Base-by-base conservation (phyloP, 2,888 invertebrate genomes). In the Pharmacophagus antenor region DNA sequence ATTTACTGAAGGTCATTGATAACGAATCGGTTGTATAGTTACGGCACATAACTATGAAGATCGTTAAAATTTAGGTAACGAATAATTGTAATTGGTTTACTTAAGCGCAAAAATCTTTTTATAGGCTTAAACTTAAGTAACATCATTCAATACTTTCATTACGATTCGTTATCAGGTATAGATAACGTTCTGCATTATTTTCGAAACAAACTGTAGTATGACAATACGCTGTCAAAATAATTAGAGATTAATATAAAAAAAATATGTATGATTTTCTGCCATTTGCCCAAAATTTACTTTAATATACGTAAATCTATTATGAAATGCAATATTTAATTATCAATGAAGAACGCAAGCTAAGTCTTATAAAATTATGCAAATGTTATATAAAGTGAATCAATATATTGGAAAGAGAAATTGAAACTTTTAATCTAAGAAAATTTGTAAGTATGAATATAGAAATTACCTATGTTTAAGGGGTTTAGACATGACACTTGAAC, bases 1-100 rank as follows among this genome's bases (percentile, higher is more conserved):
- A 66, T 65, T 64, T 65, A 74, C 75, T 79, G 88, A 89, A 89
- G 88, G 88, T 84, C 84, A 77, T 70, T 82, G 89, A 89, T 89
- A 89, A 89, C 87, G 82, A 87, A 83, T 80, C 79, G 74, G 77
- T 77, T 80, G 78, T 79, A 77, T 80, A 79, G 80, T 77, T 76
- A 72, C 73, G 70, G 62, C 48, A 44, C 23, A 56, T 55, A 52
- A 52, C 37, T 53, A 41, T 41, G 47, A n/a, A 53, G 47, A 31
- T 54, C 61, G 52, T 61, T 51, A 60, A 61, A 61, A 61, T 58
- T 37, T 58, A 42, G 49, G 58, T 41, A 63, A 49, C 52, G 37
- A 12, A 44, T 54, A 47, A 52, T 18, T 55, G 53, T 37, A 58
- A 46, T 58, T 37, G 37, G 49, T 10, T n/a, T 56, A 41, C 12